Conservation (phyloP, 2,888 invertebrate species). For the Punctoribates punctum region DNA sequence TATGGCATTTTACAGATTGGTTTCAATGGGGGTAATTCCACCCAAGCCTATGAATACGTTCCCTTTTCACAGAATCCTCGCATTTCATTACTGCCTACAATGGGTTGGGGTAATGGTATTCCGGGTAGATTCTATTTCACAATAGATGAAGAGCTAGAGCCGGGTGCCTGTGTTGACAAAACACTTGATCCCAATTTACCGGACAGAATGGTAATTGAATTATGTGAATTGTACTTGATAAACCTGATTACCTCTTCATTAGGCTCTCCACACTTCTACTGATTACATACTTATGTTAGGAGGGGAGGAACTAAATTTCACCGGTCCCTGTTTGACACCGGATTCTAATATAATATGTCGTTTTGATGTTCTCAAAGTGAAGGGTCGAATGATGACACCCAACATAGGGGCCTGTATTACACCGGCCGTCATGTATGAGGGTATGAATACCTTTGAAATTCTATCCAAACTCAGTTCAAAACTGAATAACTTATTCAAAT, state of each 20-base stretch:
- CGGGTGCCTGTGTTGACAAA: constrained; percentile 71
- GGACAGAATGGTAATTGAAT: constrained; percentile 42
- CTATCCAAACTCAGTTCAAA: no score
- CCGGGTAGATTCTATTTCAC: constrained; percentile 90
- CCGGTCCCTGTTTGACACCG: constrained; percentile 85
- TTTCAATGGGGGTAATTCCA: constrained; percentile 94
- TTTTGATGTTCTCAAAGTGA: constrained; percentile 51
- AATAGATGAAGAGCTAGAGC: constrained; percentile 87
- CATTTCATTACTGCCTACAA: constrained; percentile 72
- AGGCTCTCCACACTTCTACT: constrained; percentile 60
- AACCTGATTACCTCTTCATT: no score
- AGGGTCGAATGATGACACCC: constrained; percentile 57
- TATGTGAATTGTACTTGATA: no score
- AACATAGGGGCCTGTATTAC: constrained; percentile 82
- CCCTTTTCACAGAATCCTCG: constrained; percentile 86
- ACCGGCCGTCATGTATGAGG: constrained; percentile 79
- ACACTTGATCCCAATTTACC: constrained; percentile 48
- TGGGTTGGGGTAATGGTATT: constrained; percentile 81
- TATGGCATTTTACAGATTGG: constrained; percentile 65
- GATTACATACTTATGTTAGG: constrained; percentile 88
- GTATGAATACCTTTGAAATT: constrained; percentile 53
- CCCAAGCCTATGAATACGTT: constrained; percentile 77
- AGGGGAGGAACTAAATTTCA: constrained; percentile 91
- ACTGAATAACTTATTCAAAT: no score
- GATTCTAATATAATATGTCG: constrained; percentile 66